phyloP scores from a whole-genome alignment of 2,797 vertebrate species.

The Amblyopsis hoosieri region DNA sequence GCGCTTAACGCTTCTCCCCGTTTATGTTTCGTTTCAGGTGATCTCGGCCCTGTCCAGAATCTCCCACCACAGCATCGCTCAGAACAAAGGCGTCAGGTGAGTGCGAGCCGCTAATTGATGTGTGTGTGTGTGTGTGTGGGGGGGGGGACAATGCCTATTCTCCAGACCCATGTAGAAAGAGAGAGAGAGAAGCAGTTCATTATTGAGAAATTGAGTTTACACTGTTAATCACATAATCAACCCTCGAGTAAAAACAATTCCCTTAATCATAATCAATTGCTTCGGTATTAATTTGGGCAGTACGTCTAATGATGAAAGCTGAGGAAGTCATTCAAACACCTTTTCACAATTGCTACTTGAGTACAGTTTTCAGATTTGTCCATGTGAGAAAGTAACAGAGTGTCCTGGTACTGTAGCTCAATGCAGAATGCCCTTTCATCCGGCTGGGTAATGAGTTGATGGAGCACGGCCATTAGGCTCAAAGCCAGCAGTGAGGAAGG shows the following conservation, averaged over 20 bases:
- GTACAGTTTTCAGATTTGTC: conserved; percentile 49
- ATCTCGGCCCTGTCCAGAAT: conserved; percentile 95
- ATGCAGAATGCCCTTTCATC: conserved; percentile 57
- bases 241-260: background rate
- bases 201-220: conserved; percentile 4
- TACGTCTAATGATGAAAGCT: background rate
- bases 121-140: too few species aligned
- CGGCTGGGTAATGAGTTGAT: conserved; percentile 68
- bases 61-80: conserved; percentile 92
- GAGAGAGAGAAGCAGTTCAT: conserved; percentile 47
- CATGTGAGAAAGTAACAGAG: conserved; percentile 50
- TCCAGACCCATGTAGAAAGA: conserved; percentile 12
- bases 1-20: background rate
- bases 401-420: conserved; percentile 27
- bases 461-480: conserved; percentile 61
- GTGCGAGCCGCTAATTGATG: conserved; percentile 14
- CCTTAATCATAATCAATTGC: conserved; percentile 34
- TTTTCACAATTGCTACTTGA: conserved; percentile 32
- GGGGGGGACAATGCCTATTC: background rate
- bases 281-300: background rate
- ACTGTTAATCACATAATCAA: background rate
- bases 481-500: conserved; percentile 49
- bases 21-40: conserved; percentile 78
- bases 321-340: conserved; percentile 19
- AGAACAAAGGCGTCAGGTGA: conserved; percentile 97